Evolutionary conservation across 2,113 vertebrate genomes (phyloP), one percentile per base, ranked within the genome.

Genomic region (Tauraco erythrolophus): DNA sequence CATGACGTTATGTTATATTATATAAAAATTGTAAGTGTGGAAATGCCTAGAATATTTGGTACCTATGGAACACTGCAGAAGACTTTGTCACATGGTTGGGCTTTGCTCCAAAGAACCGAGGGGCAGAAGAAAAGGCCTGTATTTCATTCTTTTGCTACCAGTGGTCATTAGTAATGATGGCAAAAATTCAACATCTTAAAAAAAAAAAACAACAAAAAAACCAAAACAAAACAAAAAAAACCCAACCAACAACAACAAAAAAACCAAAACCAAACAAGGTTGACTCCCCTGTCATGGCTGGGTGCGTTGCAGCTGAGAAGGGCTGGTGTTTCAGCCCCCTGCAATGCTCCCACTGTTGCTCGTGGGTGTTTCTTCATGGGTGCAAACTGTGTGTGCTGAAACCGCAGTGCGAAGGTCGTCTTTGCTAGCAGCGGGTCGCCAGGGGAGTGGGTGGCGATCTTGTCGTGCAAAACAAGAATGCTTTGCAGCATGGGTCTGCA

Each of bases 151-250:
- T 57, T 71, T 6, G 1, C 33, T 57, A 10, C 8, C 11, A 43
- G 21, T 30, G 30, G 31, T 58, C 80, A 43, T 70, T 77, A 41
- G 23, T n/a, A 58, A 39, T 8, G 54, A 77, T 25, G 54, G 70
- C 31, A 58, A 41, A 75, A 51, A 24, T 31, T 37, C 0, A 0
- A 28, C 11, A 0, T 3, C 21, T 60, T 15, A 11, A 61, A 35
- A 60, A 23, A 17, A 7, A 22, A 33, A 41, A 41, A 41, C 9
- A 9, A 9, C 9, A 41, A 41, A 9, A 41, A 41, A 41, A 41
- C 41, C 41, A 9, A 9, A 41, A 41, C 9, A 41, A 41, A 41
- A 41, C 41, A 9, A 9, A 41, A 41, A 41, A 9, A 41, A 41
- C 41, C 41, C n/a, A n/a, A n/a, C n/a, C n/a, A n/a, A n/a, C n/a